Evolutionary conservation across 2,113 vertebrate species (phyloP).

Genomic region (Chauna torquata): DNA sequence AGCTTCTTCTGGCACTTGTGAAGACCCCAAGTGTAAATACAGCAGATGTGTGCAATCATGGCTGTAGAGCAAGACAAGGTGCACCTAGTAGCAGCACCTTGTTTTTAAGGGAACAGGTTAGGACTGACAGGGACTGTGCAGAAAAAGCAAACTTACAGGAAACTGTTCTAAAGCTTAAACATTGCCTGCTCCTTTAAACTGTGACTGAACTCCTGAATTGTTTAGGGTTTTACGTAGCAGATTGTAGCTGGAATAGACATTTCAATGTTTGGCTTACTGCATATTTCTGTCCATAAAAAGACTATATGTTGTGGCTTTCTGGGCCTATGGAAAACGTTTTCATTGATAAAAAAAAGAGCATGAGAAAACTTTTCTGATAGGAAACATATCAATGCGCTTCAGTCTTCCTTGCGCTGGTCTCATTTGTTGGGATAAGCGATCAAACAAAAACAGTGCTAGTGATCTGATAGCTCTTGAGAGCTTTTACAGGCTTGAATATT

Average conservation of each 20-base stretch:
- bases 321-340: background rate
- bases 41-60: background rate
- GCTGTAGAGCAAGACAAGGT: background rate
- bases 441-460: background rate
- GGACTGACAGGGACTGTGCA: background rate
- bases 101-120: background rate
- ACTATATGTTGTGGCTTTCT: background rate
- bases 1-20: background rate
- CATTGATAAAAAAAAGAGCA: background rate
- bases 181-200: background rate
- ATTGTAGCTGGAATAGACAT: background rate
- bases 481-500: background rate
- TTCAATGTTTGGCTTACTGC: background rate
- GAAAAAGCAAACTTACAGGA: background rate
- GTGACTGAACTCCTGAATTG: background rate
- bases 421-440: background rate
- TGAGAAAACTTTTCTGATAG: background rate
- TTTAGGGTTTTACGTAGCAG: background rate
- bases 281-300: background rate
- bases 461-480: background rate
- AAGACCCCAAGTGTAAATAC: background rate
- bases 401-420: background rate
- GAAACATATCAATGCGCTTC: background rate
- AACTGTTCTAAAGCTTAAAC: background rate
- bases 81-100: accelerated